A percentile compares a stretch with the other conserved stretches of the same genome.
phyloP scores from a whole-genome alignment of 2,888 invertebrate species.

The Nephrotoma guestfalica region DNA sequence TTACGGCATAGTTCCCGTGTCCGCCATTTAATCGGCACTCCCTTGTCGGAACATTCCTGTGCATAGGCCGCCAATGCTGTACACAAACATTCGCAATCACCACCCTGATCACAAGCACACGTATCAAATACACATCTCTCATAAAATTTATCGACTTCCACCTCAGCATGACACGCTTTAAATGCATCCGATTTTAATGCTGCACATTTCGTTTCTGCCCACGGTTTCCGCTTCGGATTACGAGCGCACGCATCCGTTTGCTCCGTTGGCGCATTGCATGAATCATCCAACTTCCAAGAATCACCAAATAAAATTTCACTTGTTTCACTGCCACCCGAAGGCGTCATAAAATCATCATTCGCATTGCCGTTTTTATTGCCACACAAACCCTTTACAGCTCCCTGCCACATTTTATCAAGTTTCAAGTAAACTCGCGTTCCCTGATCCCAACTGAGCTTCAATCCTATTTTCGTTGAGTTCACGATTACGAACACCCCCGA shows the following conservation, averaged over 20 bases:
- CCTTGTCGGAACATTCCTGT: constrained; percentile 61
- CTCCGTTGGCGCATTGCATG: constrained; percentile 40
- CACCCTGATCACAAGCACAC: constrained; percentile 80
- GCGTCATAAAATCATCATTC: constrained; percentile 73
- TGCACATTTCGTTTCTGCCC: constrained; percentile 65
- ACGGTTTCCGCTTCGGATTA: constrained; percentile 62
- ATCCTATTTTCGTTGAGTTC: constrained; percentile 60
- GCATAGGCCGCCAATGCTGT: constrained; percentile 80
- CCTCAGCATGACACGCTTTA: constrained; percentile 61
- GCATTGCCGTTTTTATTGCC: constrained; percentile 81
- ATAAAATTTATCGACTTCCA: constrained; percentile 53
- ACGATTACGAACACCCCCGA: constrained; percentile 68
- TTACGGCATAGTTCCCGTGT: constrained; percentile 71
- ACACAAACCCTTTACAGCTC: constrained; percentile 70
- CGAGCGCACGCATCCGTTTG: constrained; percentile 57
- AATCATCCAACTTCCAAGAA: constrained; percentile 70
- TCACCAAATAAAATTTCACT: constrained; percentile 69
- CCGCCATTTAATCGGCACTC: constrained; percentile 69
- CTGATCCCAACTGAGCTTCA: constrained; percentile 75
- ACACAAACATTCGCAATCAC: constrained; percentile 80
- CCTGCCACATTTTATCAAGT: constrained; percentile 63
- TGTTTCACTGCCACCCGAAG: constrained; percentile 65
- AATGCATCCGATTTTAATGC: constrained; percentile 60
- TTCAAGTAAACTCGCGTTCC: constrained; percentile 71
- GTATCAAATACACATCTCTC: constrained; percentile 71